These are phyloP conservation scores for Naja naja DNA, from an alignment of 2,113 vertebrate species.

Conservation along the genomic window DNA sequence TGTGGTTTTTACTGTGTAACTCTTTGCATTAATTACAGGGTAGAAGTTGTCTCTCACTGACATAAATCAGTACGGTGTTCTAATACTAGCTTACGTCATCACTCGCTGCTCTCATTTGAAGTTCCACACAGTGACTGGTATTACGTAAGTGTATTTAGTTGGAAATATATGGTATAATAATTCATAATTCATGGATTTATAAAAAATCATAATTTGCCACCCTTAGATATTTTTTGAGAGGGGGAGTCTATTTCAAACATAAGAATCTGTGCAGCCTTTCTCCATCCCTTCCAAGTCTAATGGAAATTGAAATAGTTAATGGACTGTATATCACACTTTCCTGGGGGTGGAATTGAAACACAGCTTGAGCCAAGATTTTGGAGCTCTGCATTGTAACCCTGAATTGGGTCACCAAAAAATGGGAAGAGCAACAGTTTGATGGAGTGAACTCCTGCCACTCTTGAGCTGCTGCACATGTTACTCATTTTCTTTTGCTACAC, in stretches of 20 bases:
- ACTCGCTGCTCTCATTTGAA: not conserved
- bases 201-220: not conserved
- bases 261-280: not conserved
- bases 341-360: conserved; percentile 38
- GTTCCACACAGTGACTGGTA: accelerated
- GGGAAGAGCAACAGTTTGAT: conserved; percentile 5
- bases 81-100: not conserved
- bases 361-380: conserved; percentile 29
- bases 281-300: not conserved
- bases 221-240: not conserved
- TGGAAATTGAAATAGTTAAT: conserved; percentile 14
- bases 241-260: not conserved
- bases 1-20: not conserved
- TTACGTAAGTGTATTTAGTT: not conserved
- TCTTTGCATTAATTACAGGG: not conserved
- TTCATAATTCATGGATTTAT: not conserved
- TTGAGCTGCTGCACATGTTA: conserved; percentile 6
- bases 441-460: conserved; percentile 36
- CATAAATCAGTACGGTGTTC: not conserved
- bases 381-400: conserved; percentile 28
- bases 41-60: too few relatives aligned
- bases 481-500: not conserved
- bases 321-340: not conserved
- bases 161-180: not conserved
- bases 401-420: conserved; percentile 17